A percentile compares a stretch with the other conserved stretches of the same genome.
Conservation (phyloP, 2,888 invertebrate genomes). For the Xestia sexstrigata region DNA sequence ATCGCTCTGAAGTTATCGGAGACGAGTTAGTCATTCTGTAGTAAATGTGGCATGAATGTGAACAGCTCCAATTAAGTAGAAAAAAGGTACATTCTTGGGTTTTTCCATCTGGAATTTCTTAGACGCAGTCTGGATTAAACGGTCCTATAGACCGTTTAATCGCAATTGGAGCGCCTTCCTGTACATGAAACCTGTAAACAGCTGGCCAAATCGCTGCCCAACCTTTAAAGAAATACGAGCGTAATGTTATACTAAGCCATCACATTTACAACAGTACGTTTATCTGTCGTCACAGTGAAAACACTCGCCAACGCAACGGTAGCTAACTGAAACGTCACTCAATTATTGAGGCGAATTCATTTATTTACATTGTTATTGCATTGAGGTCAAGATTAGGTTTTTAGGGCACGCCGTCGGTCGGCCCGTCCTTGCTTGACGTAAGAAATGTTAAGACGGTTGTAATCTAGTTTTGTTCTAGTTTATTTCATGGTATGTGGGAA, state of each 20-base stretch:
- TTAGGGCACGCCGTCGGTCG: slow-evolving; percentile 35
- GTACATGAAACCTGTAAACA: background rate
- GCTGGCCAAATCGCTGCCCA: background rate
- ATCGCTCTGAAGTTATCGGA: background rate
- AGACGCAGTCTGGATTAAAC: too few relatives aligned
- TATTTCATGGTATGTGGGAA: slow-evolving; percentile 17
- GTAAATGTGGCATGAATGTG: background rate
- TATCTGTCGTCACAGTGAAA: background rate
- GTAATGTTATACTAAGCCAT: background rate
- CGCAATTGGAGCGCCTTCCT: background rate
- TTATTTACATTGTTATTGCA: slow-evolving; percentile 52
- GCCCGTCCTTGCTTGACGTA: slow-evolving; percentile 58
- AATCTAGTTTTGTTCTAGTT: slow-evolving; percentile 26
- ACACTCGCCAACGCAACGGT: background rate
- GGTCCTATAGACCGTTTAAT: background rate
- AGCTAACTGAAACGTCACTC: slow-evolving; percentile 16
- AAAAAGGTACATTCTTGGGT: background rate
- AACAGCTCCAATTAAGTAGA: background rate
- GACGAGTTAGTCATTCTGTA: background rate
- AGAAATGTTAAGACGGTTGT: slow-evolving; percentile 31
- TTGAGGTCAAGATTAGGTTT: slow-evolving; percentile 64
- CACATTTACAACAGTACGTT: background rate
- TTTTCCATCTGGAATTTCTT: background rate
- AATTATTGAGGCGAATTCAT: slow-evolving; percentile 43
- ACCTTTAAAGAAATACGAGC: background rate